Base-by-base conservation (phyloP, 1,140 invertebrate species). In the Lethocerus indicus region DNA sequence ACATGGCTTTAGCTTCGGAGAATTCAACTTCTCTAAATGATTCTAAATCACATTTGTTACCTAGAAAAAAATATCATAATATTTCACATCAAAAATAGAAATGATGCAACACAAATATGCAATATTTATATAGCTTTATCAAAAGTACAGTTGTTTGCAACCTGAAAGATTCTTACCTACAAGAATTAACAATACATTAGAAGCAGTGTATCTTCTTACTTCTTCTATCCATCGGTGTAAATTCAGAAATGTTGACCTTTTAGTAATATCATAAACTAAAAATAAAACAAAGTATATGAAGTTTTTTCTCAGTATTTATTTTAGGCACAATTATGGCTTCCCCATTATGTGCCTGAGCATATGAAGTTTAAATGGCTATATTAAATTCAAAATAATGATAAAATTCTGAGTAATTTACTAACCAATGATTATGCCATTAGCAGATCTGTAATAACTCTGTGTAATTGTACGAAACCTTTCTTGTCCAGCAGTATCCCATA, bases 401-500 rank as follows among this genome's bases (percentile, higher is more conserved):
- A 6, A 35, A 13, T 29, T 9, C 14, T n/a, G 23, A 12, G 12
- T 45, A 25, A 21, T 7, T 21, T 12, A 73, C 57, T 73, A 76
- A 65, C 83, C 82, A 60, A 89, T 75, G 52, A 94, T 83, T 39
- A 90, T 86, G 52, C 87, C 87, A 67, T 90, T 85, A 20, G 89
- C 87, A 47, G 87, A 89, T 64, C 90, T 76, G 67, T 92, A 93
- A 64, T 93, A 93, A 68, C 88, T 92, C 57, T 91, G 88, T 4
- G 88, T 89, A 58, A 93, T 83, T n/a, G 88, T 86, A 54, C 87
- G 73, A 68, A 91, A 92, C 58, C 87, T 71, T 65, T 94, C 89
- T 63, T 93, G 88, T 1, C 89, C 88, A 43, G 88, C 88, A 25
- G 88, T 94, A 64, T 94, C 88, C 88, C 86, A 95, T 59, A 90